Evolutionary conservation across 23 tunicate species (phyloP).

Genomic region (Ascidia mentula): DNA sequence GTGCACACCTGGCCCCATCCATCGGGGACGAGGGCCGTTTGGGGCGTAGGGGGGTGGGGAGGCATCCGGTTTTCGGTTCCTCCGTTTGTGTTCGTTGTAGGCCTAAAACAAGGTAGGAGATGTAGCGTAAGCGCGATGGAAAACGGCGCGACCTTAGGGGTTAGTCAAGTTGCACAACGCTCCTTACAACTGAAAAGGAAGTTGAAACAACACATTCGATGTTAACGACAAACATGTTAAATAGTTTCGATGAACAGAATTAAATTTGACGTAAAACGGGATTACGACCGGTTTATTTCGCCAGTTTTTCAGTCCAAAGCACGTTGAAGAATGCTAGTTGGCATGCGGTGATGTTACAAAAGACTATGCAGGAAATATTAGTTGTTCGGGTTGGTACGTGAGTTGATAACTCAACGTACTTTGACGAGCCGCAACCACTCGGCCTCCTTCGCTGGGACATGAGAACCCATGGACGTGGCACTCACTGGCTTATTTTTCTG

Average conservation of each 20-base stretch:
- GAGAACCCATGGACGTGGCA: conserved; percentile 23
- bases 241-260: no score
- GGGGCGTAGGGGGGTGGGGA: conserved; percentile 69
- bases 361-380: not conserved
- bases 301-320: no score
- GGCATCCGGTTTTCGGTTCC: conserved; percentile 14
- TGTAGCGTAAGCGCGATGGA: no score
- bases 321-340: no score
- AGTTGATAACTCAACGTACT: conserved; percentile 34
- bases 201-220: no score
- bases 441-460: conserved; percentile 20
- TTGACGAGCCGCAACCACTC: conserved; percentile 60
- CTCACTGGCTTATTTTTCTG: conserved; percentile 36
- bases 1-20: conserved; percentile 51
- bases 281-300: no score
- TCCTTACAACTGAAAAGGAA: no score
- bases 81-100: conserved; percentile 45
- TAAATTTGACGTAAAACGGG: no score
- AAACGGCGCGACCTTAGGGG: no score
- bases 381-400: conserved; percentile 14
- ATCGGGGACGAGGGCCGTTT: conserved; percentile 29
- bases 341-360: no score
- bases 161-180: no score
- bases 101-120: conserved; percentile 47
- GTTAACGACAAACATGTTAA: no score